Evolutionary conservation across 2,113 vertebrate genomes (phyloP).

Genomic region (Lepisosteus osseus): DNA sequence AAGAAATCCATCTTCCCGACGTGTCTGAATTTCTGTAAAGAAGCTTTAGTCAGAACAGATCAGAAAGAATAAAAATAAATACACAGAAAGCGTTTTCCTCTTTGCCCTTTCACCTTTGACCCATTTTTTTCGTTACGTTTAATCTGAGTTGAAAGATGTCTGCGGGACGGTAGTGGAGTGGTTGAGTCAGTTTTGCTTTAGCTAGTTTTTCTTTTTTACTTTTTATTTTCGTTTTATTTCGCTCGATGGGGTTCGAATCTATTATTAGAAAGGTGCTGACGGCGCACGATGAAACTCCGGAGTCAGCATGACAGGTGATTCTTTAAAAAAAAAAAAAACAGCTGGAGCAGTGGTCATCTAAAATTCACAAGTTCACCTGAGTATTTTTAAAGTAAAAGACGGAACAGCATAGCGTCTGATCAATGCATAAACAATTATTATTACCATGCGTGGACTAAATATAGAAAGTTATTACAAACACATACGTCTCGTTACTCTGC

Average conservation of each 20-base stretch:
- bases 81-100: background rate
- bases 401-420: too few relatives aligned
- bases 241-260: background rate
- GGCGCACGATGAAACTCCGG: conserved; percentile 66
- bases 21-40: too few relatives aligned
- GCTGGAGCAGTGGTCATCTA: too few relatives aligned
- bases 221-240: conserved; percentile 36
- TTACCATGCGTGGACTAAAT: too few relatives aligned
- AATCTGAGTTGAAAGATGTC: conserved; percentile 41
- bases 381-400: too few relatives aligned
- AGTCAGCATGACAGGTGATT: conserved; percentile 71
- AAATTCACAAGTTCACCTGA: too few relatives aligned
- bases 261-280: conserved; percentile 46
- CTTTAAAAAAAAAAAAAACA: too few relatives aligned
- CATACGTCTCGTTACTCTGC: too few relatives aligned
- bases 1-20: too few relatives aligned
- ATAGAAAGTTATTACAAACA: too few relatives aligned
- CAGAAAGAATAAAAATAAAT: background rate
- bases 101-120: conserved; percentile 7
- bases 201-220: conserved; percentile 32
- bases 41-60: background rate
- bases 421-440: too few relatives aligned
- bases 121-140: conserved; percentile 24
- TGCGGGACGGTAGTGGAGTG: conserved; percentile 25
- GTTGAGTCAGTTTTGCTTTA: conserved; percentile 33